These are phyloP conservation scores for Pipistrellus nathusii DNA, from an alignment of 2,797 vertebrate genomes.

Conservation along the genomic window DNA sequence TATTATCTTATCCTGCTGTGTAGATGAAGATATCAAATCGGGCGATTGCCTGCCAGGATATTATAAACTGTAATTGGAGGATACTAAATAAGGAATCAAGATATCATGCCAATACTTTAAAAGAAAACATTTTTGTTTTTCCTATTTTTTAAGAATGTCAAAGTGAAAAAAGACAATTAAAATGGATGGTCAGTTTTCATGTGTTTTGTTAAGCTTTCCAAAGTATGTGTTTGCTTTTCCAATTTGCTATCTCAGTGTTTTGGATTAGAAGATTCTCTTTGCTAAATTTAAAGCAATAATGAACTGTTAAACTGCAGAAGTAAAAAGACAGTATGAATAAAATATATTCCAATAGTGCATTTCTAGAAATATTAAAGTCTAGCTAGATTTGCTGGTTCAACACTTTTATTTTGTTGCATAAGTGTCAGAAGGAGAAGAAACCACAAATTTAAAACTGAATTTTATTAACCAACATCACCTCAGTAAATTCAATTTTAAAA, in stretches of 20 bases:
- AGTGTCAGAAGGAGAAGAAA: background rate
- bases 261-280: slow-evolving; percentile 16
- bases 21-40: slow-evolving; percentile 71
- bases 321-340: slow-evolving; percentile 3
- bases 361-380: background rate
- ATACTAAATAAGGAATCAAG: slow-evolving; percentile 59
- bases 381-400: background rate
- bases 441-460: background rate
- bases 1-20: slow-evolving; percentile 82
- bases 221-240: slow-evolving; percentile 15
- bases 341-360: background rate
- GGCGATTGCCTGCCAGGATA: background rate
- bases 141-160: slow-evolving; percentile 27
- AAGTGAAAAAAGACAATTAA: background rate
- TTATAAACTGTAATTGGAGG: slow-evolving; percentile 69
- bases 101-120: slow-evolving; percentile 10
- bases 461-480: background rate
- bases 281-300: slow-evolving; percentile 57
- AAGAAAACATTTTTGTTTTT: slow-evolving; percentile 59
- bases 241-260: slow-evolving; percentile 42
- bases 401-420: background rate
- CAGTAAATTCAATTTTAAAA: background rate
- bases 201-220: slow-evolving; percentile 54
- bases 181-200: slow-evolving; percentile 42
- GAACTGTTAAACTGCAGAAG: slow-evolving; percentile 29